Conservation (phyloP, 1,140 invertebrate genomes). For the Eumaeus atala region DNA sequence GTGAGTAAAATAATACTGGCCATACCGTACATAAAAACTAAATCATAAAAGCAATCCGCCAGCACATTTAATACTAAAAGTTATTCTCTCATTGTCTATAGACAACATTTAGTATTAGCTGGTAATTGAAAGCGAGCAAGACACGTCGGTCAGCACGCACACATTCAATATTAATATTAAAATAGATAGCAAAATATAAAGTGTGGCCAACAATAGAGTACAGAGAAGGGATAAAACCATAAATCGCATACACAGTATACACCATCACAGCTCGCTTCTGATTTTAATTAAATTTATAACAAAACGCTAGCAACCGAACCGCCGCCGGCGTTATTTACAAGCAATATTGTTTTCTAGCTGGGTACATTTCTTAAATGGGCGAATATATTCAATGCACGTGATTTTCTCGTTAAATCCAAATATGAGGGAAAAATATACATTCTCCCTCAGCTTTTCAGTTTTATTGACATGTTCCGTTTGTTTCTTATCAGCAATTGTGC, state of each 20-base stretch:
- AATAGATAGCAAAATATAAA: conserved; percentile 21
- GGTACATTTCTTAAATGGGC: conserved; percentile 14
- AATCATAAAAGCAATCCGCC: too few species aligned
- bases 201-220: conserved; percentile 8
- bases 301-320: conserved; percentile 20
- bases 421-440: too few species aligned
- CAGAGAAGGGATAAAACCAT: conserved; percentile 21
- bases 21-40: too few species aligned
- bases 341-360: conserved; percentile 24
- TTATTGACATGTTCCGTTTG: too few species aligned
- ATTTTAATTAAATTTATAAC: conserved; percentile 31
- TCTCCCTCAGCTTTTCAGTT: too few species aligned
- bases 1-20: too few species aligned
- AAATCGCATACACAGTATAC: conserved; percentile 20
- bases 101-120: background rate
- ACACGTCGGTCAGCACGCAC: conserved; percentile 3
- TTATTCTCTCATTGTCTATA: background rate
- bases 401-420: too few species aligned
- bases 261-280: conserved; percentile 20
- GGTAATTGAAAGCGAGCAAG: conserved; percentile 2
- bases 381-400: background rate
- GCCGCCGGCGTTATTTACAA: conserved; percentile 23
- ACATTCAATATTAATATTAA: conserved; percentile 14
- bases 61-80: too few species aligned
- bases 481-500: too few species aligned